These are phyloP conservation scores for Campylomormyrus tamandua DNA, from an alignment of 2,113 vertebrate genomes.

Conservation along the genomic window DNA sequence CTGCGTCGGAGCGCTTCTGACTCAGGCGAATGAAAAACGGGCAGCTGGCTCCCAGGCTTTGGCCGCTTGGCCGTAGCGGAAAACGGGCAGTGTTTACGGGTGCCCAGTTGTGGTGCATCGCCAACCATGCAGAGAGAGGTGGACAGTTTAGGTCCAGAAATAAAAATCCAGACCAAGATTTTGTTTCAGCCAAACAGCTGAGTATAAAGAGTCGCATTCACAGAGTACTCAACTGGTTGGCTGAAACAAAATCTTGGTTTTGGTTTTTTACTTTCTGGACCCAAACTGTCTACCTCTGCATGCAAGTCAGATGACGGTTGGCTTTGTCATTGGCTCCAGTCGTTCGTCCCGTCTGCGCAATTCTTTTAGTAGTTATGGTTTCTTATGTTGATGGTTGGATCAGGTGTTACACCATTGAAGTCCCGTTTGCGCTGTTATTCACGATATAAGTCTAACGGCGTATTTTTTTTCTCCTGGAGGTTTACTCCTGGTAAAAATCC, in stretches of 20 bases:
- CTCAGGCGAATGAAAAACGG: background rate
- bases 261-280: background rate
- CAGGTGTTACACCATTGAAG: background rate
- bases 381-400: background rate
- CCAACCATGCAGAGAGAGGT: background rate
- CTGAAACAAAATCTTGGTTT: background rate
- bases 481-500: background rate
- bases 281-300: background rate
- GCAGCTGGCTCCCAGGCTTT: background rate
- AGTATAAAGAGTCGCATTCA: background rate
- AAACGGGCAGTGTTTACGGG: background rate
- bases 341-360: background rate
- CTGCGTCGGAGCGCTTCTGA: too few species aligned
- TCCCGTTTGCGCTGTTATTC: background rate
- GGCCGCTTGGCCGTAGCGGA: background rate
- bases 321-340: background rate
- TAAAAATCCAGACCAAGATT: background rate
- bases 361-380: background rate
- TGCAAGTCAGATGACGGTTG: background rate
- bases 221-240: background rate
- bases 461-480: background rate
- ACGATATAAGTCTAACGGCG: background rate
- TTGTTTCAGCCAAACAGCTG: background rate
- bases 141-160: background rate
- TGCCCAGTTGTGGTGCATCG: background rate